Base-by-base conservation (phyloP, 2,797 vertebrate genomes). In the Macropodus opercularis region DNA sequence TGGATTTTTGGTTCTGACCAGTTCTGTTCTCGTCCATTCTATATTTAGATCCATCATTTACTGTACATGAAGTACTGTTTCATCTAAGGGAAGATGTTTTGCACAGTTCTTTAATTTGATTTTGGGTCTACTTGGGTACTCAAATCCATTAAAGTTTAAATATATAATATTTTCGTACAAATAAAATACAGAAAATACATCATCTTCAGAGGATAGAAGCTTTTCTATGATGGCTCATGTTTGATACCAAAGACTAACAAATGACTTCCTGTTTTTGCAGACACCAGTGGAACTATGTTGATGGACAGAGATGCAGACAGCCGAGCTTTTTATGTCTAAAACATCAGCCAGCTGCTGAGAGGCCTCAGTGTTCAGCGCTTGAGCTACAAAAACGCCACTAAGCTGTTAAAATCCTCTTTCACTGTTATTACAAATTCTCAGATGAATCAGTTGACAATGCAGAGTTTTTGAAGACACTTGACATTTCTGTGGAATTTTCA, bases 261-360 rank as follows among this genome's bases (percentile, higher is more conserved):
- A 69, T 63, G 14, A 21, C 63, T 84, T 85, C 76, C 71, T 87
- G 72, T 87, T 83, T 75, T 56, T 26, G 31, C 84, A 90, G 88
- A 80, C 81, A 60, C 71, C 73, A 66, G 72, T 47, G 64, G 62
- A 80, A 80, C 72, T 79, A 69, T 46, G 56, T 76, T 71, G 85
- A 83, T 32, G 80, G 74, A 74, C 80, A 59, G 52, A 43, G 29
- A 54, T 60, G 60, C 34, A 4, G 48, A 63, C 40, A 36, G 64
- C 65, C 53, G 49, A 53, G 47, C 72, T 76, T 55, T 76, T 72
- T 49, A 72, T n/a, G 21, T 58, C 64, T 57, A 19, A 35, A 62
- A 68, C 55, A 55, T 42, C 77, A 14, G 22, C 56, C 55, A 53
- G 75, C 84, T 77, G 79, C 70, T 71, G 67, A 81, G 60, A 65